These are phyloP conservation scores for Labrus mixtus DNA, from an alignment of 2,113 vertebrate species.

Conservation along the genomic window DNA sequence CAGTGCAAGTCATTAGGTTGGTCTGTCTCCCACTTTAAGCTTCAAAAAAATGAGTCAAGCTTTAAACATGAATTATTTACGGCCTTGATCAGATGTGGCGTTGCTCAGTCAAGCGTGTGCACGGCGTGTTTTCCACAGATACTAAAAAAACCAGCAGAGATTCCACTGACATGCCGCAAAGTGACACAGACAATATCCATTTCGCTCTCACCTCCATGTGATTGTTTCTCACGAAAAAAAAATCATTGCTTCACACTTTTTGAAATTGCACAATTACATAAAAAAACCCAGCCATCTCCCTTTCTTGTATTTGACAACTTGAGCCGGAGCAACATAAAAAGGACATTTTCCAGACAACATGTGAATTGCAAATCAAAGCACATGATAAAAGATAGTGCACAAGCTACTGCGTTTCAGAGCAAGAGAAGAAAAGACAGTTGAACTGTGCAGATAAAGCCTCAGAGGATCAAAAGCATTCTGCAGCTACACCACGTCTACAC, in stretches of 20 bases:
- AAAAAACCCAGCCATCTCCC: neutral
- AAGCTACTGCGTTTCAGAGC: slow-evolving; percentile 44
- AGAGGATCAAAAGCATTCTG: slow-evolving; percentile 62
- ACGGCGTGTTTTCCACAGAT: slow-evolving; percentile 42
- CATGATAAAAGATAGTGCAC: slow-evolving; percentile 46
- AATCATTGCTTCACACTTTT: slow-evolving; percentile 21
- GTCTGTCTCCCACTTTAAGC: slow-evolving; percentile 49
- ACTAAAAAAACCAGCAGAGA: slow-evolving; percentile 64
- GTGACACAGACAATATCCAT: slow-evolving; percentile 61
- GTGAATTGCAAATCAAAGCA: slow-evolving; percentile 61
- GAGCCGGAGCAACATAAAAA: slow-evolving; percentile 21
- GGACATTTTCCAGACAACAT: slow-evolving; percentile 42
- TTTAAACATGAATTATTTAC: slow-evolving; percentile 70
- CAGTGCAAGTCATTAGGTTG: slow-evolving; percentile 37
- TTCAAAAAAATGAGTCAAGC: slow-evolving; percentile 63
- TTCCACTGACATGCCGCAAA: slow-evolving; percentile 61
- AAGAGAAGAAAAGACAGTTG: slow-evolving; percentile 49
- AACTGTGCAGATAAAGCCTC: slow-evolving; percentile 52
- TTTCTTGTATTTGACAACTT: slow-evolving; percentile 22
- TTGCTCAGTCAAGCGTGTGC: slow-evolving; percentile 60
- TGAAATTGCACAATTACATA: slow-evolving; percentile 26
- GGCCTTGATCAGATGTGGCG: slow-evolving; percentile 62
- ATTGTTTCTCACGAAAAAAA: slow-evolving; percentile 24
- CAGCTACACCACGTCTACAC: slow-evolving; percentile 41
- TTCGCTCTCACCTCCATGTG: slow-evolving; percentile 17